Conservation (phyloP, 2,113 vertebrate genomes). For the Phylloscopus whistleri region DNA sequence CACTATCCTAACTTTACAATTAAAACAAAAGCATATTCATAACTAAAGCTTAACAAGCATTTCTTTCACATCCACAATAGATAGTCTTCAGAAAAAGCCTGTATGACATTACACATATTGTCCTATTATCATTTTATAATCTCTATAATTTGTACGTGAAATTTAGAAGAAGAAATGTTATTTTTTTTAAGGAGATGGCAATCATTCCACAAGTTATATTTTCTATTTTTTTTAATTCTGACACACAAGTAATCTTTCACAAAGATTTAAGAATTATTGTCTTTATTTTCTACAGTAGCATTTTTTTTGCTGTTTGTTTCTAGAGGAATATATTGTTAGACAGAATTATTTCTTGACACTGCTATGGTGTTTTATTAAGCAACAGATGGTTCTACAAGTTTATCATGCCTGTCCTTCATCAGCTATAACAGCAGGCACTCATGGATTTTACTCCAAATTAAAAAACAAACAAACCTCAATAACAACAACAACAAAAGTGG, state of each 20-base stretch:
- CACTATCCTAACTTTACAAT: no score
- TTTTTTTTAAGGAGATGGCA: background rate
- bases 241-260: background rate
- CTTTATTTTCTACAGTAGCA: background rate
- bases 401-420: background rate
- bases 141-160: background rate
- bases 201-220: background rate
- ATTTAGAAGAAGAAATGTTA: background rate
- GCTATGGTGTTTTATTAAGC: slow-evolving; percentile 5
- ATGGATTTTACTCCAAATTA: background rate
- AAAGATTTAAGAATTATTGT: background rate
- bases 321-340: background rate
- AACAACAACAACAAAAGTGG: background rate
- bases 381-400: background rate
- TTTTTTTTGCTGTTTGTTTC: background rate
- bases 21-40: no score
- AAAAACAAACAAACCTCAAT: background rate
- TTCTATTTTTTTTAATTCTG: background rate
- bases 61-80: no score
- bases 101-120: background rate
- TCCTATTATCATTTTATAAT: background rate
- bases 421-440: background rate
- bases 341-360: background rate
- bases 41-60: no score
- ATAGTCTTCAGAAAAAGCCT: background rate